Evolutionary conservation across 2,888 invertebrate genomes (phyloP).

Genomic region (Heliothis peltigera): DNA sequence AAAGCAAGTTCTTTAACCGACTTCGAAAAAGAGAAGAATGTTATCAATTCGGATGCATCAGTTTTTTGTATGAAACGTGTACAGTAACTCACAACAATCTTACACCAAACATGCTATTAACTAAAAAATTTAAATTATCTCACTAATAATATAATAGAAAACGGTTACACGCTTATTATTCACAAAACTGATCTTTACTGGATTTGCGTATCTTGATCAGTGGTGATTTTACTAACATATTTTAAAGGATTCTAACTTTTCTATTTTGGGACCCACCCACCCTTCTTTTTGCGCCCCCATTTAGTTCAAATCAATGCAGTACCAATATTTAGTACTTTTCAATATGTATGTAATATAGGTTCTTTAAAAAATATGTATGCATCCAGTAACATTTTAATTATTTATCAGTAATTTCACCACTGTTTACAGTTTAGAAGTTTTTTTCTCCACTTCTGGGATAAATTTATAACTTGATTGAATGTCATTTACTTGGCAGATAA

Average conservation of each 20-base stretch:
- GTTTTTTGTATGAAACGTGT: conserved; percentile 31
- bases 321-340: no score
- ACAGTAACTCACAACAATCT: conserved; percentile 21
- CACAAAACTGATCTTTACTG: conserved; percentile 19
- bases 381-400: no score
- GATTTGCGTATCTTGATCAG: neutral
- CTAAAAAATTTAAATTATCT: conserved; percentile 47
- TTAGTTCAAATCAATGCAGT: neutral
- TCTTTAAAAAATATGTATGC: neutral
- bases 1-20: no score
- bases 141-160: conserved; percentile 38
- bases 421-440: neutral
- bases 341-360: no score
- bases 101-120: conserved; percentile 28
- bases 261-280: neutral
- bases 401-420: conserved; percentile 1
- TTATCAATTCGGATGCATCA: no score
- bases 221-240: conserved; percentile 9
- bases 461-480: neutral
- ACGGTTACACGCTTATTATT: conserved; percentile 20
- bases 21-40: no score
- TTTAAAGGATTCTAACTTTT: neutral
- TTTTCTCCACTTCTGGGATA: neutral
- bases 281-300: neutral
- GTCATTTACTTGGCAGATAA: neutral